These are phyloP conservation scores for Pogonocichla stellata DNA, from an alignment of 2,113 vertebrate species.

Conservation along the genomic window DNA sequence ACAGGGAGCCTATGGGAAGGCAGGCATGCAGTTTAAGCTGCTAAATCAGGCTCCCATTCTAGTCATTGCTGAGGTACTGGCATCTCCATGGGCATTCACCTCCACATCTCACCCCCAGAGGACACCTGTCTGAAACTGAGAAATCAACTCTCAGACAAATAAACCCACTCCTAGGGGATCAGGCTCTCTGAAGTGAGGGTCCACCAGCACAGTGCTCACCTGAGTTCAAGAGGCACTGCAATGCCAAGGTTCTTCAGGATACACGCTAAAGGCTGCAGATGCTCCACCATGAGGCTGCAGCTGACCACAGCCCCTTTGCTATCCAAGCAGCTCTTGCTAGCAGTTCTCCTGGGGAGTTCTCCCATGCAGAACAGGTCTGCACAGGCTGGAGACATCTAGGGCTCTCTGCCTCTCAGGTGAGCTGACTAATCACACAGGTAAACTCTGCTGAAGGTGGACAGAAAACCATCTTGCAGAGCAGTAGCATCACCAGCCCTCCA, in stretches of 20 bases:
- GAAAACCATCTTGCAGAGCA: not conserved
- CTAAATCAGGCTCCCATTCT: not conserved
- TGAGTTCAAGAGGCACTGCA: not conserved
- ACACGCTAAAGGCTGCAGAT: accelerated
- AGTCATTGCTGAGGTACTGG: not conserved
- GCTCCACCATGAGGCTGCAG: not conserved
- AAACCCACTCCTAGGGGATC: not conserved
- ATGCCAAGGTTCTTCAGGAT: not conserved
- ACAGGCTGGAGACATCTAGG: not conserved
- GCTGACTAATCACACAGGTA: not conserved
- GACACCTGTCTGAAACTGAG: not conserved
- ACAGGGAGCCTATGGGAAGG: not conserved
- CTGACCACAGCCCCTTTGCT: not conserved
- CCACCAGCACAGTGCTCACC: not conserved
- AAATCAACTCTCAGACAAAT: not conserved
- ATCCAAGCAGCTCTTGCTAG: not conserved
- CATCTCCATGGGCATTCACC: not conserved
- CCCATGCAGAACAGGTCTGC: not conserved
- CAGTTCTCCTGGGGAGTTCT: not conserved
- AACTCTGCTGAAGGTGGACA: not conserved
- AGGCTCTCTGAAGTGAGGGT: not conserved
- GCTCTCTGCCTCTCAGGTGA: not conserved
- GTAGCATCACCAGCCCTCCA: not conserved
- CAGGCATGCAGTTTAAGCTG: not conserved
- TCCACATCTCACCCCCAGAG: accelerated